Conservation (phyloP, 2,888 invertebrate genomes). For the Germaria angustata region DNA sequence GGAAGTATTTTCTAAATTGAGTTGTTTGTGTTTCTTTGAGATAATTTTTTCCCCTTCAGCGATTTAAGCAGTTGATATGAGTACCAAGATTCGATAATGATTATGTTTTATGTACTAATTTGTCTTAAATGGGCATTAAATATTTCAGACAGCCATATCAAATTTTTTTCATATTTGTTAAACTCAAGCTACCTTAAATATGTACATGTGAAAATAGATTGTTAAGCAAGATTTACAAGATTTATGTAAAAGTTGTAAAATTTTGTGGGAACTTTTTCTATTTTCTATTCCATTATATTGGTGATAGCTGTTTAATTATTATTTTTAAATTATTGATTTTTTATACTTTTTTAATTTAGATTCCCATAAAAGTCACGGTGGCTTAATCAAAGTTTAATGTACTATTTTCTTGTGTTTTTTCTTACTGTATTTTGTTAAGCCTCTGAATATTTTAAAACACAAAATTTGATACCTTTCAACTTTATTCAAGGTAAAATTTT, state of each 20-base stretch:
- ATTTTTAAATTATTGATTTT: slow-evolving; percentile 42
- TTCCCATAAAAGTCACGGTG: slow-evolving; percentile 40
- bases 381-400: slow-evolving; percentile 40
- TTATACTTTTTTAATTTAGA: slow-evolving; percentile 3
- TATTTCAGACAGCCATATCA: slow-evolving; percentile 53
- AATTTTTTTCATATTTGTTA: slow-evolving; percentile 25
- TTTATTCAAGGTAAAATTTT: slow-evolving; percentile 57
- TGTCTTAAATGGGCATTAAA: slow-evolving; percentile 64
- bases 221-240: slow-evolving; percentile 28
- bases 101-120: slow-evolving; percentile 52
- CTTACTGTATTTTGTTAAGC: not conserved
- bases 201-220: slow-evolving; percentile 25
- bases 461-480: slow-evolving; percentile 40
- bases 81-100: slow-evolving; percentile 16
- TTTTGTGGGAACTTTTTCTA: slow-evolving; percentile 38
- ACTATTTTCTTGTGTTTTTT: not conserved
- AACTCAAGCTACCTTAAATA: slow-evolving; percentile 36
- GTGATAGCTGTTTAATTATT: slow-evolving; percentile 2
- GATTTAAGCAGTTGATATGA: slow-evolving; percentile 22
- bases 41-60: not conserved
- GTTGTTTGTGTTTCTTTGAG: slow-evolving; percentile 38
- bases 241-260: slow-evolving; percentile 31
- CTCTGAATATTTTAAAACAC: not conserved
- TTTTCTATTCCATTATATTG: not conserved
- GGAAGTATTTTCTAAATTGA: slow-evolving; percentile 58